Evolutionary conservation across 2,888 invertebrate genomes (phyloP), one percentile per base, ranked within the genome.

Genomic region (Gymnocheta viridis): DNA sequence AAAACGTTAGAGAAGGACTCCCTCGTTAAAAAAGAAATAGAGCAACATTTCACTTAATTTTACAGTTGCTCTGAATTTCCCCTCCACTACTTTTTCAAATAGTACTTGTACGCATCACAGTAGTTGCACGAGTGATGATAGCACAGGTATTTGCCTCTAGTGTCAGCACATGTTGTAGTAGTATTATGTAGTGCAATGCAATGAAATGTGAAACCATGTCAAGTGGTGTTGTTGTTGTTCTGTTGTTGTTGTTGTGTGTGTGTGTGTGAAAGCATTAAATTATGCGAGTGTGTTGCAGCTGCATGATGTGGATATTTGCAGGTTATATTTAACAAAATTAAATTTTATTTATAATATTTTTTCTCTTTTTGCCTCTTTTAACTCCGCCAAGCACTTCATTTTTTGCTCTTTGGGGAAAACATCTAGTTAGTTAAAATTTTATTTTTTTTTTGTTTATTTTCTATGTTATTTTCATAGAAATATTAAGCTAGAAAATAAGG

Each of bases 121-220:
- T 27, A 47, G 56, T n/a, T 64, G 35, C 24, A 32, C 5, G 17
- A 72, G 64, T 47, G 79, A 79, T 47, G 79, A 79, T 79, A 79
- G 64, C 70, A 38, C 79, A 79, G 72, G 72, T 79, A 79, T 79
- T 72, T 79, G 38, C 72, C 72, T 79, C 17, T 79, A 58, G 72
- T 79, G 70, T 72, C 64, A 64, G 70, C 70, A 17, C 17, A 49
- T n/a, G 29, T 60, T 69, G 67, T 14, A 32, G 24, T 24, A n/a
- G 27, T 58, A 60, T 41, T 41, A 78, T 79, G 72, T 47, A 79
- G 69, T 79, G 72, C 78, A 82, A 70, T 83, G 79, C 76, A 80
- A 80, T 80, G 83, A 77, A 84, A 77, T 80, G 66, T 76, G 64
- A 83, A 83, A 84, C 80, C 76, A 62, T 84, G 83, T 84, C 83